Evolutionary conservation across 2,888 invertebrate genomes (phyloP), one percentile per base, ranked within the genome.

Genomic region (Calliphora vomitoria): DNA sequence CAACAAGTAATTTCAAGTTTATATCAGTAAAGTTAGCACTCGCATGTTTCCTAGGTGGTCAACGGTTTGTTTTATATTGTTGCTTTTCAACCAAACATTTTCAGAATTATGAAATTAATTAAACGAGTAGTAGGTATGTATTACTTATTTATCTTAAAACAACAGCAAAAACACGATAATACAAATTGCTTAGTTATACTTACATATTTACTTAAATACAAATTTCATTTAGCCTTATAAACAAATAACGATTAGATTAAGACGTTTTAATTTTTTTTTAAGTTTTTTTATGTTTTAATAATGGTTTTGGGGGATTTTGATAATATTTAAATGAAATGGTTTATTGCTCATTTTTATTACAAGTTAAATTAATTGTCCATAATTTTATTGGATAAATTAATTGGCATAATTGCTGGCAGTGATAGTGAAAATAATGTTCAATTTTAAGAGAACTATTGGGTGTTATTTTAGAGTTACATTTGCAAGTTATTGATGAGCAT

Each of bases 81-180:
- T 20, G 25, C 11, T 38, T 20, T 71, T 18, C 10, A 38, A 38
- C 8, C 25, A 25, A 31, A 13, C 50, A n/a, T 69, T 20, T 25
- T 25, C 44, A 66, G 31, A n/a, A 50, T 13, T n/a, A 11, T 69
- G 18, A 72, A 58, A 41, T 74, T 44, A 35, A 8, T 75, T 3
- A 20, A 18, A 55, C 20, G 20, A 3, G 6, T 62, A 35, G 35
- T 35, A 35, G 6, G 35, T 35, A 35, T 35, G 35, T 35, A 35
- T 35, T 4, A 5, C 0, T 75, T 35, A 18, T 75, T 62, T 75
- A 62, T 75, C 18, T 64, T 64, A 31, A n/a, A 74, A 60, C 20
- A 71, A 20, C 20, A 55, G 6, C 18, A 55, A 10, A 6, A 58
- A 74, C 15, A 41, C 53, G 53, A 53, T 53, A 53, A 53, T 53